Evolutionary conservation across 1,140 invertebrate genomes (phyloP).

Genomic region (Uloborus diversus): DNA sequence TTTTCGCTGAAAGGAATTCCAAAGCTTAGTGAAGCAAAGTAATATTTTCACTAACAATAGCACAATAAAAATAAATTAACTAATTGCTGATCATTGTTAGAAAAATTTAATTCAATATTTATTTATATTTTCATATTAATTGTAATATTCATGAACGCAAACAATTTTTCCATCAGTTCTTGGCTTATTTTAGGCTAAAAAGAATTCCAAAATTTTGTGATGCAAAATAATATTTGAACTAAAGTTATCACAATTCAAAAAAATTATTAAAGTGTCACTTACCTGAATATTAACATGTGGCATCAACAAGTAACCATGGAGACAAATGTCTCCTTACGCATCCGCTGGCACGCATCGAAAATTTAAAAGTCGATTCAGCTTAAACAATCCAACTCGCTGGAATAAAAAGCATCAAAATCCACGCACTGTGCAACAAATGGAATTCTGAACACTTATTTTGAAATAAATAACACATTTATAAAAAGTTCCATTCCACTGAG

Average conservation of each 20-base stretch:
- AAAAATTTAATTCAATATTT: no score
- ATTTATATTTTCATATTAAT: no score
- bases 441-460: background rate
- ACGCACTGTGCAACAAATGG: background rate
- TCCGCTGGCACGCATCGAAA: slow-evolving; percentile 42
- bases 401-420: background rate
- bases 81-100: no score
- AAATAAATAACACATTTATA: background rate
- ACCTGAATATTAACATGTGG: slow-evolving; percentile 56
- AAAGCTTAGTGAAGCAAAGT: no score
- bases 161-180: no score
- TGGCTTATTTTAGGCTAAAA: no score
- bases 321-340: slow-evolving; percentile 46
- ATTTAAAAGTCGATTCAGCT: slow-evolving; percentile 8
- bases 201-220: no score
- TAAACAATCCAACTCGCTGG: slow-evolving; percentile 13
- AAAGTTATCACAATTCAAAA: background rate
- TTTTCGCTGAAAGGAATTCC: no score
- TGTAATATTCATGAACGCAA: no score
- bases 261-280: background rate
- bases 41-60: no score
- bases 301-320: slow-evolving; percentile 52
- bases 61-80: no score
- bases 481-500: background rate
- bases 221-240: background rate